Base-by-base conservation (phyloP, 2,888 invertebrate species). In the Acronicta alni region DNA sequence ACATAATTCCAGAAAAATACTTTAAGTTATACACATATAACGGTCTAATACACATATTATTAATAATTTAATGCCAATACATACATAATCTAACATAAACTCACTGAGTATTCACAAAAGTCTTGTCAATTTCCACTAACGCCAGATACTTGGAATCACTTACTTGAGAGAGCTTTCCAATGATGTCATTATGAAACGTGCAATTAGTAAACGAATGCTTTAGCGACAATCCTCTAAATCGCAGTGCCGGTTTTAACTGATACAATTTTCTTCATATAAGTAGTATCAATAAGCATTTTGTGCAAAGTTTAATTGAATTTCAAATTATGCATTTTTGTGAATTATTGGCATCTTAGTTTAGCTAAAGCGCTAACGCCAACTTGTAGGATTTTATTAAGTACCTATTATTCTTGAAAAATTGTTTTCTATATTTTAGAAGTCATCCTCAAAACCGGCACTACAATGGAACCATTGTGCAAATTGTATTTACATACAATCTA, bases 401-500 rank as follows among this genome's bases (percentile, higher is more conserved):
- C 23, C 3, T 7, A 7, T 23, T 23, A 20, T 23, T 23, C 23
- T 23, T 23, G 6, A 23, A 23, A 23, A 1, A 9, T n/a, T 14
- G 8, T 37, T 15, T 14, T 16, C 9, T 43, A 30, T 1, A 23
- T 18, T 12, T 7, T 8, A 16, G 37, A 42, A 55, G 26, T 15
- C 12, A 35, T 60, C 42, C 4, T 44, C 56, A 61, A 76, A 78
- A 76, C 77, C 72, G 56, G 63, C 62, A 72, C 66, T 58, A 59
- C 18, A 44, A 52, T 56, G 16, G 35, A 54, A 67, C 64, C 61
- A 67, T 63, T 58, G 69, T 79, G 77, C 76, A 75, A 68, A 80
- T 76, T 71, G 68, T 78, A 75, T 78, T 35, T 77, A 79, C 77
- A 82, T 70, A 65, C 66, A 75, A 67, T 75, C 65, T 76, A 75